Base-by-base conservation (phyloP, 2,113 vertebrate species). In the Bombycilla garrulus region DNA sequence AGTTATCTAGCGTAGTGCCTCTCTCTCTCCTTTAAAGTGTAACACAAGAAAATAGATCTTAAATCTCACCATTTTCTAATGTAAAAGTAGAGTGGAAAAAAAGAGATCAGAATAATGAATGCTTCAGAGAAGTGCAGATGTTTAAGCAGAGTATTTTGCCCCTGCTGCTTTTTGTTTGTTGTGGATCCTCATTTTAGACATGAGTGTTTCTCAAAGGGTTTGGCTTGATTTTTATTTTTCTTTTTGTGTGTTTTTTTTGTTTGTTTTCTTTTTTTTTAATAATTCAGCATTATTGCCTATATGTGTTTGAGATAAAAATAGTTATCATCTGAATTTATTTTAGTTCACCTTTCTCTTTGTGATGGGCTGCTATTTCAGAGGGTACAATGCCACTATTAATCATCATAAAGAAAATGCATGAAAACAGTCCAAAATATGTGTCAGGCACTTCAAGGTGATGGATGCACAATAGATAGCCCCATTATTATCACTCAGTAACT, bases 401-500 rank as follows among this genome's bases (percentile, higher is more conserved):
- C 92, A 90, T 73, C 71, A 93, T 95, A 90, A 96, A 95, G 57
- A 70, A 62, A 92, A 70, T 65, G 62, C 47, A 62, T 61, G 67
- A 96, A 96, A 94, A 86, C 33, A 92, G 69, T 51, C 45, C 92
- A 86, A 94, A 93, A 72, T 81, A 70, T 2, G 8, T 78, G 86
- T 88, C 82, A 93, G 92, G 47, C 11, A 61, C 48, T 94, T 88
- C 88, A 86, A 26, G 73, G 77, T 97, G 95, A 97, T 89, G 82
- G 78, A 97, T 95, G 94, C 21, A 58, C 69, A 84, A 70, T 80
- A 86, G 67, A 62, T 42, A 78, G 42, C 26, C 81, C 74, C 65
- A 36, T 81, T 93, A 93, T 90, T 96, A 60, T 95, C 93, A 90
- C 44, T 96, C 82, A 85, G 33, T 69, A 91, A 83, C 53, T 91